phyloP scores from a whole-genome alignment of 35 echinoderm and acorn worm genomes.

The Hemicentrotus pulcherrimus region DNA sequence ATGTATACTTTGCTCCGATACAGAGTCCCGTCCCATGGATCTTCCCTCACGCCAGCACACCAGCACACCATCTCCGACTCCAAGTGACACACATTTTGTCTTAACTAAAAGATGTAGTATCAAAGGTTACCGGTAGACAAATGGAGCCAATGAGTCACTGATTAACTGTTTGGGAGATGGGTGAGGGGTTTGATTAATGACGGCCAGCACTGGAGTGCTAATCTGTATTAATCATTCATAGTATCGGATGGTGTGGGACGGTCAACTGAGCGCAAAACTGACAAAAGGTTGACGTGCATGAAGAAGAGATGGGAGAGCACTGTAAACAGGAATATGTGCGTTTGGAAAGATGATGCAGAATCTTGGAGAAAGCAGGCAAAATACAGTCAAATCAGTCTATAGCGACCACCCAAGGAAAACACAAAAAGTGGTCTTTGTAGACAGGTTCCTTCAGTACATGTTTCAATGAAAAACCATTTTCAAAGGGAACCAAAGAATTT shows the following conservation, averaged over 20 bases:
- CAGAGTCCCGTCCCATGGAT: neutral
- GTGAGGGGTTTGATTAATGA: neutral
- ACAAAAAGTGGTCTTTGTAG: too few relatives aligned
- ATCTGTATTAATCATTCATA: neutral
- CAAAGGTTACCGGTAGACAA: neutral
- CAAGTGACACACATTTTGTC: neutral
- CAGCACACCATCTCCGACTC: neutral
- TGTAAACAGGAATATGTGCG: too few relatives aligned
- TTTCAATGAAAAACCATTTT: too few relatives aligned
- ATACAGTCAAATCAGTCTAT: too few relatives aligned
- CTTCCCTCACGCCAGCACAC: neutral
- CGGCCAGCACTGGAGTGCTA: neutral
- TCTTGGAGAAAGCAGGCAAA: too few relatives aligned
- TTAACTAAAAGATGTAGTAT: neutral
- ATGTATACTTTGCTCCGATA: too few relatives aligned
- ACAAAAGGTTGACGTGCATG: too few relatives aligned
- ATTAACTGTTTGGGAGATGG: neutral
- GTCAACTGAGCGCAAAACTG: neutral
- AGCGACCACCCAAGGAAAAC: too few relatives aligned
- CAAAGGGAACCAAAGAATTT: too few relatives aligned
- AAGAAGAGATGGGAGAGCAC: too few relatives aligned
- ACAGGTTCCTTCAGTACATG: too few relatives aligned
- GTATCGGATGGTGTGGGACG: neutral
- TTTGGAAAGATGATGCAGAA: too few relatives aligned
- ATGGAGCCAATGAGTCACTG: slow-evolving; percentile 9